These are phyloP conservation scores for Hirtodrosophila duncani DNA, from an alignment of 2,888 invertebrate genomes.

Conservation along the genomic window DNA sequence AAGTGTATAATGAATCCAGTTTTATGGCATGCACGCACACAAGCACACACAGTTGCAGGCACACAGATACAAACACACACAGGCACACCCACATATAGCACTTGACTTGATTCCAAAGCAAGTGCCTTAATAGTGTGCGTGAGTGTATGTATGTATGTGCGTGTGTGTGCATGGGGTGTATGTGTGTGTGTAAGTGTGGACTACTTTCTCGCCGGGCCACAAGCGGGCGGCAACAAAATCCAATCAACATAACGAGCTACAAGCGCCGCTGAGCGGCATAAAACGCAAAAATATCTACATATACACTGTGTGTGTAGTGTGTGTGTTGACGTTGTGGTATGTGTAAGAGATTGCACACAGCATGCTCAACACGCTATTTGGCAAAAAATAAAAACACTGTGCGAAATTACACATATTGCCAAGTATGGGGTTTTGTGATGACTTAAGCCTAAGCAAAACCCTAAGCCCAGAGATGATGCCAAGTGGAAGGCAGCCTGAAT, in stretches of 20 bases:
- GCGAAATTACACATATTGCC: conserved; percentile 53
- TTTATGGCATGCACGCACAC: conserved; percentile 62
- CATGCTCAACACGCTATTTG: conserved; percentile 48
- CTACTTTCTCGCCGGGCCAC: conserved; percentile 59
- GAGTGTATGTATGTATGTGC: conserved; percentile 9
- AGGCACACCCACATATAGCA: conserved; percentile 23
- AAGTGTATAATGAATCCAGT: conserved; percentile 63
- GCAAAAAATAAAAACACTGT: conserved; percentile 46
- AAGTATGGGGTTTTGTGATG: conserved; percentile 13
- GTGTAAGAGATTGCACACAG: conserved; percentile 37
- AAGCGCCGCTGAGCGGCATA: conserved; percentile 71
- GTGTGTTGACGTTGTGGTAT: conserved; percentile 19
- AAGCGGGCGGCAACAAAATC: conserved; percentile 70
- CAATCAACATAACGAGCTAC: conserved; percentile 74
- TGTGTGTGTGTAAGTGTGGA: conserved; percentile 40
- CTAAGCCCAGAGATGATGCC: too few relatives aligned
- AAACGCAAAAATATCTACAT: conserved; percentile 48
- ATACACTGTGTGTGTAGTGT: conserved; percentile 24
- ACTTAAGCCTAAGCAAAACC: conserved; percentile 19
- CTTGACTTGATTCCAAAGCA: conserved; percentile 62
- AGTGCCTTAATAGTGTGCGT: conserved; percentile 68
- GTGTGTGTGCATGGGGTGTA: not conserved
- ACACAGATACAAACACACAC: too few relatives aligned
- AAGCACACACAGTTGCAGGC: conserved; percentile 29
- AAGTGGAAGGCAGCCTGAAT: too few relatives aligned